These are phyloP conservation scores for Hetaerina americana DNA, from an alignment of 1,140 invertebrate genomes.

Conservation along the genomic window DNA sequence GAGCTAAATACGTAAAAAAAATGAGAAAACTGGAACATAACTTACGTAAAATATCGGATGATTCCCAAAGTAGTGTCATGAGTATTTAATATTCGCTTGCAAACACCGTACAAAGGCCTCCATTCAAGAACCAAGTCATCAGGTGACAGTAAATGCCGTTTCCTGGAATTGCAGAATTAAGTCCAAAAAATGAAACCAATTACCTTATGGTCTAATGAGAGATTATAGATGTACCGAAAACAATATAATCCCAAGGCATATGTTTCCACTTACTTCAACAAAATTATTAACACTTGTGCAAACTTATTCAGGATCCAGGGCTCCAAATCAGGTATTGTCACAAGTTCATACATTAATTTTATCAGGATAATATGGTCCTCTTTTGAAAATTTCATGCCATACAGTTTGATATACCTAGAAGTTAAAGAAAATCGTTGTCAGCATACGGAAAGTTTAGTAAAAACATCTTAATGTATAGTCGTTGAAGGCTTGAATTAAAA, in stretches of 20 bases:
- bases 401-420: constrained; percentile 65
- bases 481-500: no score
- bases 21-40: constrained; percentile 22
- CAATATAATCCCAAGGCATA: not conserved
- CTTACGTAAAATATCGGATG: constrained; percentile 47
- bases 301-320: constrained; percentile 55
- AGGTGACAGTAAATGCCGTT: constrained; percentile 58
- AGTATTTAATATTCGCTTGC: constrained; percentile 34
- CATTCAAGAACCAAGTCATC: constrained; percentile 73
- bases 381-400: constrained; percentile 78
- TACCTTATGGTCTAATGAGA: no score
- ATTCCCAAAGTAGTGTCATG: constrained; percentile 41
- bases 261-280: constrained; percentile 38
- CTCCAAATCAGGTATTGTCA: constrained; percentile 64
- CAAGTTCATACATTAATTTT: constrained; percentile 65
- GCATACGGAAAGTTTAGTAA: not conserved
- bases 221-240: no score
- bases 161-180: no score
- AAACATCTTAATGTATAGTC: not conserved
- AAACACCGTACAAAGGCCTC: constrained; percentile 68
- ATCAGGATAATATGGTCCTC: constrained; percentile 80
- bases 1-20: not conserved
- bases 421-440: constrained; percentile 15
- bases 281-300: constrained; percentile 34
- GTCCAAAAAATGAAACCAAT: no score